Conservation (phyloP, 2,797 vertebrate genomes). For the Catostomus latipinnis region DNA sequence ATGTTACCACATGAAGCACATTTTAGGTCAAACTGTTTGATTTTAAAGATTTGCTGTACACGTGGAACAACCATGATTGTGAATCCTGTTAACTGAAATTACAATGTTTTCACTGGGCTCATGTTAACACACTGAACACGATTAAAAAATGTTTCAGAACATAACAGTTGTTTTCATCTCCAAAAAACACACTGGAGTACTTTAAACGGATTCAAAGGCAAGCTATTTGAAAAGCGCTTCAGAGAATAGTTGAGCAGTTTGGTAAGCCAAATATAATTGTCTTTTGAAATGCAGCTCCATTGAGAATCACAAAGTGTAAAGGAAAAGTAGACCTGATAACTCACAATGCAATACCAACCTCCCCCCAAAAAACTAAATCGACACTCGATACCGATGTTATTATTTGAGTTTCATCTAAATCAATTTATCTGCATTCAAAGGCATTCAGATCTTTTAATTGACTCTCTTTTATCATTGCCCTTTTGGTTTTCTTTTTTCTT, state of each 20-base stretch:
- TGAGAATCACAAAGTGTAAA: slow-evolving; percentile 74
- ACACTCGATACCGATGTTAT: slow-evolving; percentile 73
- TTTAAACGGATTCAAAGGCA: slow-evolving; percentile 72
- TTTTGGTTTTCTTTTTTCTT: slow-evolving; percentile 42
- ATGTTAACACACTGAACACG: slow-evolving; percentile 14
- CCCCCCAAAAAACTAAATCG: slow-evolving; percentile 71
- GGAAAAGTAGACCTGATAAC: slow-evolving; percentile 73
- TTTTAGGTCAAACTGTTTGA: neutral
- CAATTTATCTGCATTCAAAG: slow-evolving; percentile 72
- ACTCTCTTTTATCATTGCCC: slow-evolving; percentile 62
- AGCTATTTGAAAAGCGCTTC: slow-evolving; percentile 62
- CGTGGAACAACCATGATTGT: neutral
- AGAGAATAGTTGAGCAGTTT: slow-evolving; percentile 61
- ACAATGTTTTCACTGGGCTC: slow-evolving; percentile 16
- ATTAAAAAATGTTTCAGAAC: slow-evolving; percentile 40
- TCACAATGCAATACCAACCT: slow-evolving; percentile 67
- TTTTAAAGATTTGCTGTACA: slow-evolving; percentile 7
- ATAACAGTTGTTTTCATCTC: slow-evolving; percentile 63
- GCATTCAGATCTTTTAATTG: slow-evolving; percentile 64
- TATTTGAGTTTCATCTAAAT: slow-evolving; percentile 69
- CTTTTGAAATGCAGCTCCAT: slow-evolving; percentile 74
- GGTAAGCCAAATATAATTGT: slow-evolving; percentile 69
- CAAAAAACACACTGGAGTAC: slow-evolving; percentile 69
- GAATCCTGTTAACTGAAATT: slow-evolving; percentile 7
- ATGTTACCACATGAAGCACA: too few species aligned